Conservation (phyloP, 2,888 invertebrate species). For the Hemithea aestivaria region DNA sequence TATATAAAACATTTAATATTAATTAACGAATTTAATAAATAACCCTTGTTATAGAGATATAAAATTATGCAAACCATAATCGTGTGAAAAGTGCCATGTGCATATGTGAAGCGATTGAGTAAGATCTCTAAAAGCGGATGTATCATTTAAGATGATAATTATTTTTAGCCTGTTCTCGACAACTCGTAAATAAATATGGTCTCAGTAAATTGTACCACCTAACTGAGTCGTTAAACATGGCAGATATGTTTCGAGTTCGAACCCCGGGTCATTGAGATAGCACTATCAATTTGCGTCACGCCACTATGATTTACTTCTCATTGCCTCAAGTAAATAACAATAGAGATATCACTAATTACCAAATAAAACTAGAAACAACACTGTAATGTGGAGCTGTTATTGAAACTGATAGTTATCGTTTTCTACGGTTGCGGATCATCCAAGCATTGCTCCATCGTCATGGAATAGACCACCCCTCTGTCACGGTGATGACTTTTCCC, state of each 20-base stretch:
- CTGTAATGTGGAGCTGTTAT: slow-evolving; percentile 21
- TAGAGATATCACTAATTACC: neutral
- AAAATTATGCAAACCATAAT: slow-evolving; percentile 8
- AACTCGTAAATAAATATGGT: slow-evolving; percentile 61
- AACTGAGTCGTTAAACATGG: slow-evolving; percentile 54
- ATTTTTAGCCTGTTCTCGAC: slow-evolving; percentile 45
- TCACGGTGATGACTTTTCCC: slow-evolving; percentile 60
- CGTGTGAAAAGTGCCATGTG: slow-evolving; percentile 33
- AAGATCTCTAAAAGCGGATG: slow-evolving; percentile 42
- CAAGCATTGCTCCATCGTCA: slow-evolving; percentile 66
- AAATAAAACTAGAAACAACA: slow-evolving; percentile 6
- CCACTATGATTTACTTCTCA: slow-evolving; percentile 32
- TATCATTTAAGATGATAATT: slow-evolving; percentile 41
- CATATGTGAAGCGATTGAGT: slow-evolving; percentile 38
- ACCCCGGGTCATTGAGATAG: slow-evolving; percentile 55
- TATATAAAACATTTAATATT: too few relatives aligned
- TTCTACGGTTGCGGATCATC: slow-evolving; percentile 56
- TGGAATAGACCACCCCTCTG: slow-evolving; percentile 74
- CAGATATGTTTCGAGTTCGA: slow-evolving; percentile 42
- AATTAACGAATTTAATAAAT: too few relatives aligned
- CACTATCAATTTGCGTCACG: slow-evolving; percentile 73
- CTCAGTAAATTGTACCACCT: slow-evolving; percentile 59
- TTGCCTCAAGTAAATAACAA: slow-evolving; percentile 15
- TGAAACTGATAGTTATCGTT: slow-evolving; percentile 48
- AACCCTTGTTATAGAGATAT: neutral